These are phyloP conservation scores for Orientallactaga bullata DNA, from an alignment of 2,113 vertebrate species.

Conservation along the genomic window DNA sequence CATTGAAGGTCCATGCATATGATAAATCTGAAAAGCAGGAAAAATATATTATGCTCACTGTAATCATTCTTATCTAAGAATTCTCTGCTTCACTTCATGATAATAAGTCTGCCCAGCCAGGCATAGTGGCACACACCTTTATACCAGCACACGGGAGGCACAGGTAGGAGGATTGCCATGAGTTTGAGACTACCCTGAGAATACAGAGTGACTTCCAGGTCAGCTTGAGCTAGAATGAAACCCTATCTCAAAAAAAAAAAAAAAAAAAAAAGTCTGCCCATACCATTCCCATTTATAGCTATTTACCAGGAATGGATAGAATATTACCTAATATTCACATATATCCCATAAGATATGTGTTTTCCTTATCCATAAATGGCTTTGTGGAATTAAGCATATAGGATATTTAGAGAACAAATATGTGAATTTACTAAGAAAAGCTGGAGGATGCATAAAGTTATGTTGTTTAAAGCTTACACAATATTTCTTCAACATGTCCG, in stretches of 20 bases:
- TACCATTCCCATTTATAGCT: not conserved
- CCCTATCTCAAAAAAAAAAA: no score
- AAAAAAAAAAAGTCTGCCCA: accelerated
- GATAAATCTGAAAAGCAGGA: slow-evolving; percentile 88
- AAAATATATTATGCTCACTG: not conserved
- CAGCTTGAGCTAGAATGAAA: no score
- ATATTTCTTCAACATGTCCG: not conserved
- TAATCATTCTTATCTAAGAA: not conserved
- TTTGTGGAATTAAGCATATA: not conserved
- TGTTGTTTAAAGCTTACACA: not conserved
- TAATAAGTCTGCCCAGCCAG: not conserved
- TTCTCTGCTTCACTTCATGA: not conserved
- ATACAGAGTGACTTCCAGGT: no score
- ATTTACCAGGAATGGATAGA: not conserved
- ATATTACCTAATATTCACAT: not conserved
- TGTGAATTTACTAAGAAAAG: not conserved
- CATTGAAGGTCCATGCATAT: slow-evolving; percentile 92
- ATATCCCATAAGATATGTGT: not conserved
- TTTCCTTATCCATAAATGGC: accelerated
- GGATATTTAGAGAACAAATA: not conserved
- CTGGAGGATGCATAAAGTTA: not conserved
- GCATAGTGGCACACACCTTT: no score
- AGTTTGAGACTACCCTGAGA: no score
- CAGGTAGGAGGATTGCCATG: no score
- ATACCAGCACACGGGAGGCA: no score